Evolutionary conservation across 2,888 invertebrate genomes (phyloP), one percentile per base, ranked within the genome.

Genomic region (Tolmerus cingulatus): DNA sequence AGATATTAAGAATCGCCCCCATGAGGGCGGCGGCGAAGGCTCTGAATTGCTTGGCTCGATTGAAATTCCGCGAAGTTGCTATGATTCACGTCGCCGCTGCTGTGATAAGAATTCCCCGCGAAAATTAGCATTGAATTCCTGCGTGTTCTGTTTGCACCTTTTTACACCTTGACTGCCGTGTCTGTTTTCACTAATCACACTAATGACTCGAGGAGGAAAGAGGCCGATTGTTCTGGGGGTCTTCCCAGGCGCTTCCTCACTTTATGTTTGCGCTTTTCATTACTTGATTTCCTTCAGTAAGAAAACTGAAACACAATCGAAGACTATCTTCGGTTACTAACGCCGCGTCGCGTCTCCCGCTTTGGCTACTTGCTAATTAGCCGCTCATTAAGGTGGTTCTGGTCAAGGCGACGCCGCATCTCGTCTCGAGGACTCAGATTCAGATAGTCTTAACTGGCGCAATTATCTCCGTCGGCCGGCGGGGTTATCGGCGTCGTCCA

Each of bases 41-140:
- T 78, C 46, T 78, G 78, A 43, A 78, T 78, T 43, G 37, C 43
- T 43, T 40, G 23, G 37, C 5, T 43, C 9, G 78, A 19, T 23
- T 43, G 78, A n/a, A 27, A 66, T 66, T 66, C 66, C 12, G 23
- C 19, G 66, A 12, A 55, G 27, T 12, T 12, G 66, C 7, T n/a
- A n/a, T 81, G 81, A 81, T 30, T 81, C 81, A 81, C 46, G 3
- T 23, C 9, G 57, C 46, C 2, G 23, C 27, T 2, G 43, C 23
- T 55, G 46, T 55, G 81, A 81, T 81, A 81, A 81, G 55, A 51
- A 81, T 81, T 81, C 81, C 81, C 81, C 46, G 37, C 16, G 34
- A 81, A 46, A 46, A 81, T 81, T 81, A 81, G 81, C 51, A 81
- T 81, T 81, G 34, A 81, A 81, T 66, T 66, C 66, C 66, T 23